Percentiles rank a stretch among this genome's conserved stretches.
These are phyloP conservation scores for Calameuta filiformis DNA, from an alignment of 2,888 invertebrate species.

Conservation along the genomic window DNA sequence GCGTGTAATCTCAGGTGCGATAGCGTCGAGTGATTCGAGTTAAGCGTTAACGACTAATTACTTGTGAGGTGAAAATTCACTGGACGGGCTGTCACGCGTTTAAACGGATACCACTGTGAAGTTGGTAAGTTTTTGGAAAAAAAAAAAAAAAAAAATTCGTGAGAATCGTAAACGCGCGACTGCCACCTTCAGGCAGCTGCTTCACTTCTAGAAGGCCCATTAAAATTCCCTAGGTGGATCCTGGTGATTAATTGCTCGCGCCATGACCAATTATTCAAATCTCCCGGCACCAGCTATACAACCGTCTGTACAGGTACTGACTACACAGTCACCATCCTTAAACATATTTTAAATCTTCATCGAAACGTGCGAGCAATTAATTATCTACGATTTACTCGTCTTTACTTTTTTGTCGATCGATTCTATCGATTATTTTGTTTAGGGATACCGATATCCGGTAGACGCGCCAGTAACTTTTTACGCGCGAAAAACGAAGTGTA, in stretches of 20 bases:
- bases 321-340: neutral
- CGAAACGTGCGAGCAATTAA: neutral
- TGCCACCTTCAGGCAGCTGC: neutral
- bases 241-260: conserved; percentile 53
- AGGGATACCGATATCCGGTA: neutral
- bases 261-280: conserved; percentile 49
- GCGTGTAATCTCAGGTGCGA: conserved; percentile 37
- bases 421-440: neutral
- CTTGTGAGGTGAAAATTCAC: neutral
- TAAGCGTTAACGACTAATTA: conserved; percentile 36
- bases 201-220: conserved; percentile 26
- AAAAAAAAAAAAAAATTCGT: neutral
- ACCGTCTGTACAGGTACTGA: neutral
- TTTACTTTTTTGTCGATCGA: neutral
- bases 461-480: neutral
- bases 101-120: neutral
- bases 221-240: conserved; percentile 41
- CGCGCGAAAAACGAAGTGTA: neutral
- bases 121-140: neutral
- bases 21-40: conserved; percentile 32
- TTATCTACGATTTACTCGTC: neutral
- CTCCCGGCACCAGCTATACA: neutral
- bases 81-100: neutral
- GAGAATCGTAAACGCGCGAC: neutral
- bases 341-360: neutral